These are phyloP conservation scores for Amphiura filiformis DNA, from an alignment of 35 echinoderm and acorn worm species.

Conservation along the genomic window DNA sequence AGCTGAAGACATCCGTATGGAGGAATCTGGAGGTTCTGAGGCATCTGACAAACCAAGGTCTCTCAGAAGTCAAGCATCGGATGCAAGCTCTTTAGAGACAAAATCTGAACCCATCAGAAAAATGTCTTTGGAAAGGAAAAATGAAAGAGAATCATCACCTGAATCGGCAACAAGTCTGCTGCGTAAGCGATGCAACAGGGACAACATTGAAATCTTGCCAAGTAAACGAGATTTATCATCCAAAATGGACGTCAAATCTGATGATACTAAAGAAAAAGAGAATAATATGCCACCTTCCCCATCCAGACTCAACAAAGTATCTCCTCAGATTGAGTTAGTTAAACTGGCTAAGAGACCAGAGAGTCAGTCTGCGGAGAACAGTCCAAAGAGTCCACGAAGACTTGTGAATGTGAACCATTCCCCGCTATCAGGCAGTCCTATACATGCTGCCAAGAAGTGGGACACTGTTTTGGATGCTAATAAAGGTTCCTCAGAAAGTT, in stretches of 20 bases:
- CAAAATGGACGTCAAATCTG: slow-evolving; percentile 2
- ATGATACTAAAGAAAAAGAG: not conserved
- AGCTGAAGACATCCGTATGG: slow-evolving; percentile 88
- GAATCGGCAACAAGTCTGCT: not conserved
- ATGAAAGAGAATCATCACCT: not conserved
- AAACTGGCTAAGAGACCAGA: slow-evolving; percentile 2
- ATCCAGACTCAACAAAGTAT: not conserved
- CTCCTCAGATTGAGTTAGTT: slow-evolving; percentile 20
- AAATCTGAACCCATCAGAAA: slow-evolving; percentile 2
- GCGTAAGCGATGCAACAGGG: not conserved
- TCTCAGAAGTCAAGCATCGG: not conserved
- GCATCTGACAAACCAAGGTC: not conserved
- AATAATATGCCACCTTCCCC: not conserved
- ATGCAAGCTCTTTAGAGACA: not conserved
- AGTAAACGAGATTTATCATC: not conserved
- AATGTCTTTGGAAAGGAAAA: not conserved
- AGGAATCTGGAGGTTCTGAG: slow-evolving; percentile 22
- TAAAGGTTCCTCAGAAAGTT: not conserved
- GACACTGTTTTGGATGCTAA: not conserved
- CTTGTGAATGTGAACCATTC: not conserved
- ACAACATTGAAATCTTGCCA: not conserved
- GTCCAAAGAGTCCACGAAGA: slow-evolving; percentile 15
- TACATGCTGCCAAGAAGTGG: not conserved
- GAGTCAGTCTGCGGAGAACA: slow-evolving; percentile 11
- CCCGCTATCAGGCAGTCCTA: not conserved